These are phyloP conservation scores for Onthophagus taurus DNA, from an alignment of 1,140 invertebrate species.

Conservation along the genomic window DNA sequence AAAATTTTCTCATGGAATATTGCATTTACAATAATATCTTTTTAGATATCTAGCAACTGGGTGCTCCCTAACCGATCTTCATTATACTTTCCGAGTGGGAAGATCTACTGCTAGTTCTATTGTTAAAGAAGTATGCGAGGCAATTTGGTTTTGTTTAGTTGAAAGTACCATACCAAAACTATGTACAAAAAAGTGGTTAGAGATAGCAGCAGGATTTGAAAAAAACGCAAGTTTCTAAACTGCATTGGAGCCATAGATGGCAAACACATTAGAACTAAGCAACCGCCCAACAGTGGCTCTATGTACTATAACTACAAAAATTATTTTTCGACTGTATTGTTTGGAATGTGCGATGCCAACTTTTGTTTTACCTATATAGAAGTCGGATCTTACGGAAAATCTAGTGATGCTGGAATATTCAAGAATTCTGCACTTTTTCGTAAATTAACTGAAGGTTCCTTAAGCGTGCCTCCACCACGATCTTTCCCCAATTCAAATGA, in stretches of 20 bases:
- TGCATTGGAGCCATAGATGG: conserved; percentile 33
- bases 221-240: too few relatives aligned
- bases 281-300: conserved; percentile 26
- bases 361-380: conserved; percentile 35
- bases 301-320: conserved; percentile 31
- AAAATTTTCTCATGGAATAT: too few relatives aligned
- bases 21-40: too few relatives aligned
- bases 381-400: conserved; percentile 38
- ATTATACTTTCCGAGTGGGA: too few relatives aligned
- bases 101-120: too few relatives aligned
- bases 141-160: too few relatives aligned
- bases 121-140: too few relatives aligned
- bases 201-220: too few relatives aligned
- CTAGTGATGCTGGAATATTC: conserved; percentile 35
- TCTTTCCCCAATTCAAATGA: conserved; percentile 1
- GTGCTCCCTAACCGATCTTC: too few relatives aligned
- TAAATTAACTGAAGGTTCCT: background rate
- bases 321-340: conserved; percentile 36
- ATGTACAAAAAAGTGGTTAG: too few relatives aligned
- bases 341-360: conserved; percentile 35
- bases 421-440: conserved; percentile 10
- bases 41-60: too few relatives aligned
- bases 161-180: too few relatives aligned
- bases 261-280: conserved; percentile 37
- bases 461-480: conserved; percentile 4